Evolutionary conservation across 1,140 invertebrate species (phyloP).

Genomic region (Pararge aegeria): DNA sequence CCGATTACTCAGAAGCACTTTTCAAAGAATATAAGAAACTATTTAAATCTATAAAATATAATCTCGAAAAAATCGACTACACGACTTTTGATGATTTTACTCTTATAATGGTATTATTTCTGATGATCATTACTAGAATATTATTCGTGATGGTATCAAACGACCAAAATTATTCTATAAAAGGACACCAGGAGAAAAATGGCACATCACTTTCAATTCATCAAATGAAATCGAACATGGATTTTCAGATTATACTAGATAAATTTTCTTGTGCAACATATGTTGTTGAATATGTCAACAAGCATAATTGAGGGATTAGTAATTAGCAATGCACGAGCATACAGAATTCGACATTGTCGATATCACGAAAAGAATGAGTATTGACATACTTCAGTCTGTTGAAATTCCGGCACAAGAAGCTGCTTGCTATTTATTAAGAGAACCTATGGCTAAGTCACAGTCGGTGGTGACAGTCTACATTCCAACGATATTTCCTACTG

Average conservation of each 20-base stretch:
- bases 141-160: slow-evolving; percentile 31
- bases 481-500: slow-evolving; percentile 22
- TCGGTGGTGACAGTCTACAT: slow-evolving; percentile 14
- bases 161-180: slow-evolving; percentile 34
- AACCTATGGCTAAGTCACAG: slow-evolving; percentile 28
- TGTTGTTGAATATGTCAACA: slow-evolving; percentile 49
- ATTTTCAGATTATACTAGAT: slow-evolving; percentile 61
- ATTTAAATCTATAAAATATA: slow-evolving; percentile 19
- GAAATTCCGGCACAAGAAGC: slow-evolving; percentile 35
- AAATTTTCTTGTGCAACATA: slow-evolving; percentile 60
- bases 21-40: slow-evolving; percentile 17
- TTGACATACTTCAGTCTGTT: slow-evolving; percentile 19
- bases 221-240: slow-evolving; percentile 51
- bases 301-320: slow-evolving; percentile 55
- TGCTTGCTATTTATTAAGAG: slow-evolving; percentile 32
- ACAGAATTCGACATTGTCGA: slow-evolving; percentile 53
- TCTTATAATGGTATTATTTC: slow-evolving; percentile 29
- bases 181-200: slow-evolving; percentile 30
- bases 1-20: not conserved
- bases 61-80: slow-evolving; percentile 27
- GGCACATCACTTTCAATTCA: slow-evolving; percentile 34
- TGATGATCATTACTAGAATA: slow-evolving; percentile 33
- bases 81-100: slow-evolving; percentile 32
- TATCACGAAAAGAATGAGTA: slow-evolving; percentile 35
- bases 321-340: slow-evolving; percentile 58